These are phyloP conservation scores for Catharus ustulatus DNA, from an alignment of 2,797 vertebrate species.

Conservation along the genomic window DNA sequence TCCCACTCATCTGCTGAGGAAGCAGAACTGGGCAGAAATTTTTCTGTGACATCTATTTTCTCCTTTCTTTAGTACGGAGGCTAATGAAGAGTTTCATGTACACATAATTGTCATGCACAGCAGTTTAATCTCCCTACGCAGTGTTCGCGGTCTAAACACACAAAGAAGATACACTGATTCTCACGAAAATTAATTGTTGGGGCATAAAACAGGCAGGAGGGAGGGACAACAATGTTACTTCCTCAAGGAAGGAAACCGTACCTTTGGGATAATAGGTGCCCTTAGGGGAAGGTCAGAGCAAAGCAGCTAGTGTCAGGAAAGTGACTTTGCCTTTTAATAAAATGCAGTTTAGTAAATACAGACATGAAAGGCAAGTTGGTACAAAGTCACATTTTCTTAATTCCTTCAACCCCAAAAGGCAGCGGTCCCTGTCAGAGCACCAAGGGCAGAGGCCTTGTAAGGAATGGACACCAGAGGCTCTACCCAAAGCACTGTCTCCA, in stretches of 20 bases:
- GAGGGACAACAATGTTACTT: not conserved
- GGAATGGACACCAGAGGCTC: not conserved
- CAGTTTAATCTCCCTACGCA: not conserved
- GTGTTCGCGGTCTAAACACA: slow-evolving; percentile 1
- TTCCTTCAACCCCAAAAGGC: not conserved
- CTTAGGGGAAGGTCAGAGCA: slow-evolving; percentile 17
- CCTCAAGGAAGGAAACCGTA: not conserved
- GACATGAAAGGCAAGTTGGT: not conserved
- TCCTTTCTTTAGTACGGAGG: not conserved
- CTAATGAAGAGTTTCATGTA: slow-evolving; percentile 55
- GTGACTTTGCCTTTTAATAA: not conserved
- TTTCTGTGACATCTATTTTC: slow-evolving; percentile 9
- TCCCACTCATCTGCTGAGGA: slow-evolving; percentile 18
- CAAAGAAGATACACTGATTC: not conserved
- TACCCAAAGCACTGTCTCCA: not conserved
- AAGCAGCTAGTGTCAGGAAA: not conserved
- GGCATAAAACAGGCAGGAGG: not conserved
- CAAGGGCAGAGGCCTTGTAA: not conserved
- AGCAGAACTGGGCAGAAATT: slow-evolving; percentile 32
- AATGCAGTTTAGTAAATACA: not conserved
- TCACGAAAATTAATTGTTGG: not conserved
- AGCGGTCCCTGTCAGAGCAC: rapidly evolving
- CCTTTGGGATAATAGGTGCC: not conserved
- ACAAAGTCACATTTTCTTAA: not conserved
- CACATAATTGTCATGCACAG: slow-evolving; percentile 27